phyloP scores from a whole-genome alignment of 2,113 vertebrate genomes.

The Cololabis saira region DNA sequence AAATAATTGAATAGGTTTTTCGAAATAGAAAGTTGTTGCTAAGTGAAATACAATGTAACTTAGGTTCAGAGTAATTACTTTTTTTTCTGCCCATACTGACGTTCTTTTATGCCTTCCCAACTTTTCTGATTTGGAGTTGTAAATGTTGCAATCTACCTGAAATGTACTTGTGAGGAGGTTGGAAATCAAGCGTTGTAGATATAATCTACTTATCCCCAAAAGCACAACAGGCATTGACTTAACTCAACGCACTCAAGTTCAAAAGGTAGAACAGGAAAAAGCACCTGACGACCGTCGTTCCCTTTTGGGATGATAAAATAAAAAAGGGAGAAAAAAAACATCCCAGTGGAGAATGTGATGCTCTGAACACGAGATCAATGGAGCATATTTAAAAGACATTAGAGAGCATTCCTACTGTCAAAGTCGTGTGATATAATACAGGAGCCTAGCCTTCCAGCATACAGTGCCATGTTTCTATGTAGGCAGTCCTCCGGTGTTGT shows the following conservation, averaged over 20 bases:
- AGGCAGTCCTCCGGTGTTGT: conserved; percentile 53
- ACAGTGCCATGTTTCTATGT: conserved; percentile 46
- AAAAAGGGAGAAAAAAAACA: conserved; percentile 8
- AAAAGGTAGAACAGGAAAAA: conserved; percentile 52
- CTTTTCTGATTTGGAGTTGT: not conserved
- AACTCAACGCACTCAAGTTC: conserved; percentile 19
- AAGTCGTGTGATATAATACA: conserved; percentile 65
- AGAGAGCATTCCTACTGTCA: conserved; percentile 70
- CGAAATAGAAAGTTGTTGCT: too few relatives aligned
- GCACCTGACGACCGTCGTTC: conserved; percentile 58
- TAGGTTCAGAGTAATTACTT: too few relatives aligned
- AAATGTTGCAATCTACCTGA: conserved; percentile 69
- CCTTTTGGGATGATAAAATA: conserved; percentile 49
- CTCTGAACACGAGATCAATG: conserved; percentile 70
- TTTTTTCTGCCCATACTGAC: too few relatives aligned
- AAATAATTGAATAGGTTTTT: too few relatives aligned
- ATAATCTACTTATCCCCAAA: conserved; percentile 59
- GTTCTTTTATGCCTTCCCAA: too few relatives aligned
- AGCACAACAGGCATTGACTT: conserved; percentile 63
- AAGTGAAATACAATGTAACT: too few relatives aligned
- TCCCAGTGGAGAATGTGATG: conserved; percentile 40
- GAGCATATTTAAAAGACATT: conserved; percentile 75
- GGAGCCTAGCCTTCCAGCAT: conserved; percentile 60
- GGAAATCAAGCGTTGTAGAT: conserved; percentile 59
- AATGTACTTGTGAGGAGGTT: conserved; percentile 51